phyloP scores from a whole-genome alignment of 2,888 invertebrate species.

The Julus scanicus region DNA sequence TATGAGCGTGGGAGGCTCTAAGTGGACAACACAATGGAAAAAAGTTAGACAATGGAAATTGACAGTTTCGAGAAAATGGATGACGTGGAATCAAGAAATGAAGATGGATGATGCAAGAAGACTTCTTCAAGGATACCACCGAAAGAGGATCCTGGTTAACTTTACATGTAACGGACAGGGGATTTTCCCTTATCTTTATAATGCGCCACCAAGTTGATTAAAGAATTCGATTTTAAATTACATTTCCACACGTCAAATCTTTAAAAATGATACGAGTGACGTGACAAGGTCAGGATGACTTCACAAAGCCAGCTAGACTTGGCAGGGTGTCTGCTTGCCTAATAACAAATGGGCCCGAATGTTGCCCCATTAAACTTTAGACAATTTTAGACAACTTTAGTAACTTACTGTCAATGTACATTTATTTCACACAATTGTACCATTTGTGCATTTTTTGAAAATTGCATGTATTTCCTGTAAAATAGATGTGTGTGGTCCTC shows the following conservation, averaged over 20 bases:
- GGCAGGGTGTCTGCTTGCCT: too few relatives aligned
- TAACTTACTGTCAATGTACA: too few relatives aligned
- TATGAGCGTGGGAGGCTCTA: conserved; percentile 35
- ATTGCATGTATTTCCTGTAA: too few relatives aligned
- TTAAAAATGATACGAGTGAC: neutral
- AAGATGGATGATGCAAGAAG: neutral
- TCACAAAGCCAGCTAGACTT: neutral
- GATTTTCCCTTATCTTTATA: conserved; percentile 19
- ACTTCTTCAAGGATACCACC: neutral
- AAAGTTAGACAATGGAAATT: conserved; percentile 4
- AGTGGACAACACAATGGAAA: conserved; percentile 38
- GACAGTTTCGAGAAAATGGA: conserved; percentile 30
- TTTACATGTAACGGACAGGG: neutral
- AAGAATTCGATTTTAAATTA: conserved; percentile 1
- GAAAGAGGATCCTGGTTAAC: neutral
- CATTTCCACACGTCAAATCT: neutral
- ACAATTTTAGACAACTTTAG: too few relatives aligned
- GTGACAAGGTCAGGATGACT: neutral
- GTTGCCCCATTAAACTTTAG: too few relatives aligned
- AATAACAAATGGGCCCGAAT: too few relatives aligned
- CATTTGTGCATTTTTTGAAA: too few relatives aligned
- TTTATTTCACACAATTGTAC: too few relatives aligned
- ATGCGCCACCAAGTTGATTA: neutral
- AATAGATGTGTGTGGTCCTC: too few relatives aligned
- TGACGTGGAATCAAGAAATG: conserved; percentile 31